A percentile compares a stretch with the other conserved stretches of the same genome.
Evolutionary conservation across 2,797 vertebrate species (phyloP).

Genomic region (Lacerta agilis): DNA sequence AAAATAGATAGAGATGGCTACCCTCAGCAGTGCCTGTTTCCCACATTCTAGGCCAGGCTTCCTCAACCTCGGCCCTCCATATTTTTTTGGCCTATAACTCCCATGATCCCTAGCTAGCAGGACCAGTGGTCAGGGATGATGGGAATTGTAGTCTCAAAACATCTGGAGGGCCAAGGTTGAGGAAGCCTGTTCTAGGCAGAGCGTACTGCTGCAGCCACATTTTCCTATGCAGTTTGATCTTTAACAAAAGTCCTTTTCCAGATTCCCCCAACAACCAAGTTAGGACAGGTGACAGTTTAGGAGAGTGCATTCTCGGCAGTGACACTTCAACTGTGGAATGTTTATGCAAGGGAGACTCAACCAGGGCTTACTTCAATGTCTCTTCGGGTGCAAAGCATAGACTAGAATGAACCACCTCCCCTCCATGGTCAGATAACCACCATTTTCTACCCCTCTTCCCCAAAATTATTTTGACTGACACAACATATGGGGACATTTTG

Average conservation of each 20-base stretch:
- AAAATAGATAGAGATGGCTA: no score
- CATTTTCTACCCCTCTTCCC: neutral
- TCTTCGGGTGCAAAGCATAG: neutral
- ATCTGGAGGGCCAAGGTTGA: no score
- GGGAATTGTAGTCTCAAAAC: no score
- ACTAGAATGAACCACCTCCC: neutral
- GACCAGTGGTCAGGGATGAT: no score
- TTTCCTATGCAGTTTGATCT: neutral
- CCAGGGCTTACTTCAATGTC: neutral
- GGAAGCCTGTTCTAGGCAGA: no score
- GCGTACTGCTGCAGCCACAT: neutral
- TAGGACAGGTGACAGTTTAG: no score
- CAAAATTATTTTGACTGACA: neutral
- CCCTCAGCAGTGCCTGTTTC: no score
- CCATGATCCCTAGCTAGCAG: no score
- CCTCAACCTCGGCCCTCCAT: no score
- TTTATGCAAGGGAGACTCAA: no score
- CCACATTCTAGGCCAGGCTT: no score
- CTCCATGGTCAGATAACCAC: neutral
- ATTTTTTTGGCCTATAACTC: no score
- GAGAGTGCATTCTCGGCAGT: neutral
- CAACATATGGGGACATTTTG: neutral
- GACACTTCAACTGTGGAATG: neutral
- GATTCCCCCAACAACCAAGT: neutral
- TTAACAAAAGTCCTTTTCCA: neutral